A percentile compares a stretch with the other conserved stretches of the same genome.
phyloP scores from a whole-genome alignment of 2,888 invertebrate species.

The Andrena bicolor region DNA sequence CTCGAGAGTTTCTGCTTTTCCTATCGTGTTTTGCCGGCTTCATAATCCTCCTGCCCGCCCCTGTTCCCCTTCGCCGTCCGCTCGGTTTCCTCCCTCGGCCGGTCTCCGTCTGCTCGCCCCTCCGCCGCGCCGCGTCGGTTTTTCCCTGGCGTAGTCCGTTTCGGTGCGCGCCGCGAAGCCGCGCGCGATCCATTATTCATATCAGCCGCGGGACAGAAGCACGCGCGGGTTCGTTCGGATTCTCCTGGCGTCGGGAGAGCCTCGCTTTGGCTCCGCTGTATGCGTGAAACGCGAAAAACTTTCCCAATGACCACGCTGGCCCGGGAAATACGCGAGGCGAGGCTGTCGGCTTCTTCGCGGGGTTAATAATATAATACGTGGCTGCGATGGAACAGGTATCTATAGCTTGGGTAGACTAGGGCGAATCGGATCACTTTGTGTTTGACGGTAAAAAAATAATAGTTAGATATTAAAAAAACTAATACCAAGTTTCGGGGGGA shows the following conservation, averaged over 20 bases:
- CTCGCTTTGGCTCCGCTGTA: not conserved
- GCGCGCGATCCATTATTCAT: conserved; percentile 72
- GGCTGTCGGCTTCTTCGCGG: conserved; percentile 22
- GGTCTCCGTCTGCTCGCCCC: conserved; percentile 30
- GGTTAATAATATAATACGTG: conserved; percentile 27
- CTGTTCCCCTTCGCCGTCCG: conserved; percentile 23
- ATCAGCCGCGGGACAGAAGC: conserved; percentile 68
- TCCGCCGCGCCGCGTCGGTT: conserved; percentile 23
- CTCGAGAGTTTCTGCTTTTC: conserved; percentile 48
- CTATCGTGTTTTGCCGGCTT: conserved; percentile 44
- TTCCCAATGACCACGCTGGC: not conserved
- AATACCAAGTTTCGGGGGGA: too few relatives aligned
- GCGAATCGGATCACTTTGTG: too few relatives aligned
- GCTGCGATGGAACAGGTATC: conserved; percentile 1
- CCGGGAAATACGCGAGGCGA: conserved; percentile 18
- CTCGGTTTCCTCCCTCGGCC: conserved; percentile 39
- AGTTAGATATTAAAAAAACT: too few relatives aligned
- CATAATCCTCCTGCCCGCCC: conserved; percentile 29
- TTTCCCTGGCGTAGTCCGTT: conserved; percentile 40
- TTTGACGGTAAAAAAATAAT: too few relatives aligned
- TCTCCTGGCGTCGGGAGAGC: conserved; percentile 18
- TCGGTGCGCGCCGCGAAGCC: conserved; percentile 36
- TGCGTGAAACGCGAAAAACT: conserved; percentile 20
- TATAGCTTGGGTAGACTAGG: too few relatives aligned
- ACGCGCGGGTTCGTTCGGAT: conserved; percentile 58